Evolutionary conservation across 2,113 vertebrate species (phyloP), one percentile per base, ranked within the genome.

Genomic region (Grammatotria lemairii): DNA sequence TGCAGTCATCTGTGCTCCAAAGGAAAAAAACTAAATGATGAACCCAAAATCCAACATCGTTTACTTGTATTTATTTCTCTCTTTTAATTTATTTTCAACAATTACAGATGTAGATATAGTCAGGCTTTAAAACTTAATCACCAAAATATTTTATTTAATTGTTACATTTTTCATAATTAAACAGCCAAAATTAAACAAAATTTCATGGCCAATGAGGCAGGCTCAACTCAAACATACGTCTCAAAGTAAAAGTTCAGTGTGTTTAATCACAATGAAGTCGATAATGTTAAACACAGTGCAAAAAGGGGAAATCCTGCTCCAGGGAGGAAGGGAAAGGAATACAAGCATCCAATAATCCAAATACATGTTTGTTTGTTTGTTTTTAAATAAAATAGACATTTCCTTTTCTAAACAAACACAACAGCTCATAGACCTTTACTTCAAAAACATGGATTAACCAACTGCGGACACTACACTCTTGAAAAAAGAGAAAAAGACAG

Each of bases 191-290:
- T 63, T 0, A 35, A 63, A 63, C 31, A 65, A 65, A 65, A 11
- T 12, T 63, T 63, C 31, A 65, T n/a, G 28, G 60, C 60, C 31
- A 65, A 65, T 65, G 60, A n/a, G 10, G 60, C 60, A 63, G 31
- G 58, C 31, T 63, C 17, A 0, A 63, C 58, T 63, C 9, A 63
- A 63, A 33, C 16, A 63, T 63, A n/a, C 0, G 9, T 63, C 58
- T 63, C 10, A 63, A 63, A 63, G 17, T 2, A 35, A 65, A 38
- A 65, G 60, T 13, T 0, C 60, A 65, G 33, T 65, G 1, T 35
- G 31, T 5, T 65, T 2, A n/a, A 3, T 65, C 17, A 38, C 31
- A 8, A 1, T 65, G 0, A 65, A 65, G 17, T n/a, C 0, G 1
- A n/a, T 38, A n/a, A 65, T 65, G 60, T 38, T 65, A 65, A 65